Evolutionary conservation across 2,888 invertebrate species (phyloP).

Genomic region (Sminthurinus aureus): DNA sequence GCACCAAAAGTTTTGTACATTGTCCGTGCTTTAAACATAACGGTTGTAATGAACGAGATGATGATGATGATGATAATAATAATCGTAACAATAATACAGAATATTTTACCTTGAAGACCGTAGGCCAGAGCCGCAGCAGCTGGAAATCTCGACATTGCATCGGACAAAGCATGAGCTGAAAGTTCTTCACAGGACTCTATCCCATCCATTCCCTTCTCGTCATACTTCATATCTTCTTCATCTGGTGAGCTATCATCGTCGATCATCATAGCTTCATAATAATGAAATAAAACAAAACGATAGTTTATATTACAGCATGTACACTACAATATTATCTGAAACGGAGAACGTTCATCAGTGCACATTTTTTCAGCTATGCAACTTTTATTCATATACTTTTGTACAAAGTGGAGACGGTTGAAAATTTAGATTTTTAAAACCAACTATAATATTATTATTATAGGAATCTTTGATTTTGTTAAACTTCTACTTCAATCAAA

Average conservation of each 20-base stretch:
- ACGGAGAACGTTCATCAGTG: too few relatives aligned
- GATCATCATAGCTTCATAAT: conserved; percentile 35
- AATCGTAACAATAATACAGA: neutral
- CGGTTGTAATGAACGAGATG: neutral
- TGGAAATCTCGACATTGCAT: conserved; percentile 71
- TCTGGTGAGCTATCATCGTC: conserved; percentile 49
- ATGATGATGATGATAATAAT: neutral
- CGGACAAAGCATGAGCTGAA: conserved; percentile 46
- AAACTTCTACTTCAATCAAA: too few relatives aligned
- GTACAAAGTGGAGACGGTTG: too few relatives aligned
- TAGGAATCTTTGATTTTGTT: too few relatives aligned
- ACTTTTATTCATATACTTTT: too few relatives aligned
- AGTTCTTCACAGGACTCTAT: conserved; percentile 47
- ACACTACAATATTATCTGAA: neutral
- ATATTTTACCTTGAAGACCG: conserved; percentile 74
- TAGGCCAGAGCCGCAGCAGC: conserved; percentile 73
- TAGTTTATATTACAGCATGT: neutral
- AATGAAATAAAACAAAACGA: neutral
- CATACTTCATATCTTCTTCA: conserved; percentile 45
- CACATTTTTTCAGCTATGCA: too few relatives aligned
- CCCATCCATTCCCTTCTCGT: conserved; percentile 47
- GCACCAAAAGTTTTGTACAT: too few relatives aligned
- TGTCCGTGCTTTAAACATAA: too few relatives aligned
- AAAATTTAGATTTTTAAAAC: too few relatives aligned
- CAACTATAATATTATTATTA: too few relatives aligned